Conservation (phyloP, 2,888 invertebrate species). For the Brachyopa scutellaris region DNA sequence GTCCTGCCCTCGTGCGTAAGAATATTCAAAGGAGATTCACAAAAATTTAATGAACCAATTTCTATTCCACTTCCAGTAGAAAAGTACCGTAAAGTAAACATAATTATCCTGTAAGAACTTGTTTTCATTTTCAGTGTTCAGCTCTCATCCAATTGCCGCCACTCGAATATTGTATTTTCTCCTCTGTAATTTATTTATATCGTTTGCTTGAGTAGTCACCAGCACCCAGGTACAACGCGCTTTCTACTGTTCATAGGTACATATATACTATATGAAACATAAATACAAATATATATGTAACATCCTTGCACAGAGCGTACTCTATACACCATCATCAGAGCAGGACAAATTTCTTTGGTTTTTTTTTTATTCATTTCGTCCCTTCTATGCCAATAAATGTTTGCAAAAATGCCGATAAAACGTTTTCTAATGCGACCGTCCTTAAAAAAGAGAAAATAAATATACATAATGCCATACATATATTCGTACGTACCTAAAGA, state of each 20-base stretch:
- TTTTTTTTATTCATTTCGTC: not conserved
- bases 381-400: slow-evolving; percentile 18
- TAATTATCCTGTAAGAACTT: slow-evolving; percentile 65
- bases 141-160: slow-evolving; percentile 46
- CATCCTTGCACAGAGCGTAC: not conserved
- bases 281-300: slow-evolving; percentile 4
- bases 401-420: slow-evolving; percentile 35
- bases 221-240: slow-evolving; percentile 7
- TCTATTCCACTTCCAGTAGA: slow-evolving; percentile 66
- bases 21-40: slow-evolving; percentile 19
- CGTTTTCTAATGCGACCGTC: slow-evolving; percentile 41
- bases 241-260: not conserved
- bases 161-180: slow-evolving; percentile 54
- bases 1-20: slow-evolving; percentile 4
- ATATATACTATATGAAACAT: not conserved
- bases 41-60: slow-evolving; percentile 69
- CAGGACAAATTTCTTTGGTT: slow-evolving; percentile 50
- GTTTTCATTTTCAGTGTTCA: slow-evolving; percentile 48
- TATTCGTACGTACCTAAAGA: not conserved
- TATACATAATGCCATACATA: not conserved
- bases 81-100: slow-evolving; percentile 64
- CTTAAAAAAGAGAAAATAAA: not conserved
- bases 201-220: slow-evolving; percentile 56
- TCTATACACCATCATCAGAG: slow-evolving; percentile 47
- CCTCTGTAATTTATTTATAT: slow-evolving; percentile 60